Percentiles rank a stretch among this genome's conserved stretches.
These are phyloP conservation scores for Novumbra hubbsi DNA, from an alignment of 2,797 vertebrate species.

Conservation along the genomic window DNA sequence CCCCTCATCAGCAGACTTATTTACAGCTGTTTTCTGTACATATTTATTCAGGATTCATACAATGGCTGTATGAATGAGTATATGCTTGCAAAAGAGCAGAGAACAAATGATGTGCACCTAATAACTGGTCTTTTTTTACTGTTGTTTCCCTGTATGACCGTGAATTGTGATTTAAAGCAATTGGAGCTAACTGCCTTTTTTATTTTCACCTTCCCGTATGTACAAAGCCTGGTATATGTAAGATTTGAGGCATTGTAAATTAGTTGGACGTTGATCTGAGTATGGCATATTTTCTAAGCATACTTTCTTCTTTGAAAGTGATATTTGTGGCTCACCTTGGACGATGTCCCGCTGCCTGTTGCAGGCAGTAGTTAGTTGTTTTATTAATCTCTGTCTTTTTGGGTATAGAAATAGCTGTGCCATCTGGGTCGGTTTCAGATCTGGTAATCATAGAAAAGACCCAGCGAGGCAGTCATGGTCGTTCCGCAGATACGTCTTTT, in stretches of 20 bases:
- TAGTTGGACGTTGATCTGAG: too few species aligned
- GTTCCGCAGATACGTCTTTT: constrained; percentile 16
- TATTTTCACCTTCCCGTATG: background rate
- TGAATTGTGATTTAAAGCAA: too few species aligned
- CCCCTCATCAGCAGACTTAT: background rate
- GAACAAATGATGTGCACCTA: background rate
- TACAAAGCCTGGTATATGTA: background rate
- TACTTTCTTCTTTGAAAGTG: too few species aligned
- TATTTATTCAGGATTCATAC: too few species aligned
- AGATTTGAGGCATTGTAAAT: background rate
- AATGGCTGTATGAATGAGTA: background rate
- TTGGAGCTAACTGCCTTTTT: background rate
- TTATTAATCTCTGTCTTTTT: too few species aligned
- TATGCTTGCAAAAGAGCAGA: background rate
- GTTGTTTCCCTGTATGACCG: too few species aligned
- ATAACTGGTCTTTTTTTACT: background rate
- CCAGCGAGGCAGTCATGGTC: background rate
- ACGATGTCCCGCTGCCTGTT: too few species aligned
- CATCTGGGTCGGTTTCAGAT: background rate
- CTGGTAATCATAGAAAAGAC: background rate
- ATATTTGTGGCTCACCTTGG: too few species aligned
- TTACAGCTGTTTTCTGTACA: background rate
- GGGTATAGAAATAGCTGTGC: too few species aligned
- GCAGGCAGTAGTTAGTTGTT: too few species aligned
- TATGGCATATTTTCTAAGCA: too few species aligned